Percentiles rank a stretch among this genome's conserved stretches.
Conservation (phyloP, 2,888 invertebrate species). For the Salpingus planirostris region DNA sequence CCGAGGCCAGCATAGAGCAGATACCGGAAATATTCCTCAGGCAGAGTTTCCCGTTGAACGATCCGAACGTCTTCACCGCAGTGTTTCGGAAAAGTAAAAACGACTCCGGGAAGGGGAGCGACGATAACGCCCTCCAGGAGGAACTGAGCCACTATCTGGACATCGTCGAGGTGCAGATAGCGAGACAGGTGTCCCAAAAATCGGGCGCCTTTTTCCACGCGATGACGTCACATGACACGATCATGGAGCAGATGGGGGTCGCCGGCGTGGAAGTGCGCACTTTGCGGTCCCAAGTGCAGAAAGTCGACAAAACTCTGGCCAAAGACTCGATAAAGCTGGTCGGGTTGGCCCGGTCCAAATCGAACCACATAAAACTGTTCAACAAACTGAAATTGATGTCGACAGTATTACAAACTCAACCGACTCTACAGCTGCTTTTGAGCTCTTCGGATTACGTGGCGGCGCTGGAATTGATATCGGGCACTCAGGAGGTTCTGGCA, state of each 20-base stretch:
- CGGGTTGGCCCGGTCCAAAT: conserved; percentile 55
- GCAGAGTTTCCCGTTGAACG: conserved; percentile 68
- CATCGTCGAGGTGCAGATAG: conserved; percentile 88
- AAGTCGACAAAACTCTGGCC: conserved; percentile 70
- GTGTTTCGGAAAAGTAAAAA: conserved; percentile 62
- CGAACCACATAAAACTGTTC: conserved; percentile 56
- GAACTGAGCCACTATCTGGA: conserved; percentile 90
- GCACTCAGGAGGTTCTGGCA: conserved; percentile 88
- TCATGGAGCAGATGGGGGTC: conserved; percentile 88
- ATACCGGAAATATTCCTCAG: conserved; percentile 83
- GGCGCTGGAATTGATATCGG: conserved; percentile 91
- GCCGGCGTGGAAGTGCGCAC: conserved; percentile 68
- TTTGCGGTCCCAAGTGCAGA: conserved; percentile 65
- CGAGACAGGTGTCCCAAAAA: conserved; percentile 86
- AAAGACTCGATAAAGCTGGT: conserved; percentile 72
- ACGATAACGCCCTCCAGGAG: conserved; percentile 70
- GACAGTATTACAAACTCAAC: conserved; percentile 95
- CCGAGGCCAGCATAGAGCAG: conserved; percentile 50
- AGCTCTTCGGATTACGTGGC: conserved; percentile 96
- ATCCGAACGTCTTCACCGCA: conserved; percentile 70
- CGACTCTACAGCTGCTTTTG: conserved; percentile 88
- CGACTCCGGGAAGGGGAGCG: conserved; percentile 72
- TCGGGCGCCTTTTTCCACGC: conserved; percentile 97
- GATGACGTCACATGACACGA: conserved; percentile 95
- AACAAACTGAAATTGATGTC: conserved; percentile 83